Conservation (phyloP, 2,113 vertebrate genomes). For the Siniperca chuatsi region DNA sequence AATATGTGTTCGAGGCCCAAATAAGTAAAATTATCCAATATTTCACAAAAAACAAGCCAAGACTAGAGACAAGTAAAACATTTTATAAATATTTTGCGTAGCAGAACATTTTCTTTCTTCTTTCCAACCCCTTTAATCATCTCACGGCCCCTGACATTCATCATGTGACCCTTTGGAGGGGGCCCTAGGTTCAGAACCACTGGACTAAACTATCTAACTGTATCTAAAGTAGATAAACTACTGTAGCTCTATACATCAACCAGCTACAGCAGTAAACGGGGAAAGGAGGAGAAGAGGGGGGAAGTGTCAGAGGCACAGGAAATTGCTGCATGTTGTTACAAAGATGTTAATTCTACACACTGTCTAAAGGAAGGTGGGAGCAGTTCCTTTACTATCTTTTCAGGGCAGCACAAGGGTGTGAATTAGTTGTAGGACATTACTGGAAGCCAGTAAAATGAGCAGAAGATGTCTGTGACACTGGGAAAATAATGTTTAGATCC, state of each 20-base stretch:
- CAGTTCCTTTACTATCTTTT: slow-evolving; percentile 14
- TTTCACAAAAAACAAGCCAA: not conserved
- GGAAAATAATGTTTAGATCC: slow-evolving; percentile 33
- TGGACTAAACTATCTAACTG: no score
- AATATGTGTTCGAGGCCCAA: not conserved
- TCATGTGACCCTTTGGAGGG: not conserved
- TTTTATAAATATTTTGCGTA: no score
- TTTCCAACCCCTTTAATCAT: no score
- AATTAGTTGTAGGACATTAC: slow-evolving; percentile 37
- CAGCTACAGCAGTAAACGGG: no score
- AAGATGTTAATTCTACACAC: slow-evolving; percentile 6
- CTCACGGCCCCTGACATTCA: not conserved
- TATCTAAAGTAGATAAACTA: not conserved
- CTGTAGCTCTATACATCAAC: no score
- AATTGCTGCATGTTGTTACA: slow-evolving; percentile 21
- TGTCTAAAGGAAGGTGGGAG: not conserved
- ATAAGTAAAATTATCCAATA: not conserved
- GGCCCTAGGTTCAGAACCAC: not conserved
- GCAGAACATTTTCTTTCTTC: no score
- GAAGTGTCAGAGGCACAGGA: slow-evolving; percentile 35
- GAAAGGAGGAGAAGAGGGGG: not conserved
- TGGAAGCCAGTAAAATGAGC: slow-evolving; percentile 18
- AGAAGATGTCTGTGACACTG: slow-evolving; percentile 31
- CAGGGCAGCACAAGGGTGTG: not conserved
- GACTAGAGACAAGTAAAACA: not conserved